A percentile compares a stretch with the other conserved stretches of the same genome.
Conservation (phyloP, 2,888 invertebrate species). For the Lordiphosa andalusiaca region DNA sequence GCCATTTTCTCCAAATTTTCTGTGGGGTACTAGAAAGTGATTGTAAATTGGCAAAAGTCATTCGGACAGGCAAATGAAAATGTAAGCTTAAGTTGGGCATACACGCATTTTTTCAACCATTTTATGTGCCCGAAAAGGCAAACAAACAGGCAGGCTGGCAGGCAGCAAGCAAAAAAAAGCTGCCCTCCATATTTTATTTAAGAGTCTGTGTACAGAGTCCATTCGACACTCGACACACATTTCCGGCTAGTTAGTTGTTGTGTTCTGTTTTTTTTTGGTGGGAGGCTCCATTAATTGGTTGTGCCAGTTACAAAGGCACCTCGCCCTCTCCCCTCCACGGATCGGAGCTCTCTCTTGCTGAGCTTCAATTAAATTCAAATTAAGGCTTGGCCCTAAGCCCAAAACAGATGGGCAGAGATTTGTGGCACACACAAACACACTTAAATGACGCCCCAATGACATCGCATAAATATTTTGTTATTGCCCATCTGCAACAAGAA, state of each 20-base stretch:
- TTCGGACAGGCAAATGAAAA: slow-evolving; percentile 68
- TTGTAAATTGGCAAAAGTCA: slow-evolving; percentile 71
- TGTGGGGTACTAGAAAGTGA: slow-evolving; percentile 51
- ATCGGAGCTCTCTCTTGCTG: background rate
- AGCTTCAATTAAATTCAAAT: slow-evolving; percentile 72
- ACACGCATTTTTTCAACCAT: slow-evolving; percentile 39
- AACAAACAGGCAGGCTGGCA: slow-evolving; percentile 54
- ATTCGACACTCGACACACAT: slow-evolving; percentile 72
- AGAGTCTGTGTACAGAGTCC: slow-evolving; percentile 49
- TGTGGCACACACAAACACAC: slow-evolving; percentile 17
- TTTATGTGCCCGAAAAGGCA: slow-evolving; percentile 40
- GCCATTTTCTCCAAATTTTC: slow-evolving; percentile 42
- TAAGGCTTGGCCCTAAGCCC: slow-evolving; percentile 60
- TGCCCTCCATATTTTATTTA: slow-evolving; percentile 64
- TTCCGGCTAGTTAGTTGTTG: slow-evolving; percentile 52
- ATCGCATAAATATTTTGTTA: slow-evolving; percentile 67
- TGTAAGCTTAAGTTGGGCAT: slow-evolving; percentile 65
- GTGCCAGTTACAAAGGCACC: slow-evolving; percentile 62
- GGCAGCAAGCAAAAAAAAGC: no score
- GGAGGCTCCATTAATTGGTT: slow-evolving; percentile 69
- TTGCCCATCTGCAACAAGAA: slow-evolving; percentile 30
- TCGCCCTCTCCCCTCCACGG: background rate
- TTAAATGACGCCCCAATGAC: slow-evolving; percentile 70
- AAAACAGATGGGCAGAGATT: slow-evolving; percentile 60
- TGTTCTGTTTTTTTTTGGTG: background rate